phyloP scores from a whole-genome alignment of 2,797 vertebrate genomes.

The Brachyalestes nurse region DNA sequence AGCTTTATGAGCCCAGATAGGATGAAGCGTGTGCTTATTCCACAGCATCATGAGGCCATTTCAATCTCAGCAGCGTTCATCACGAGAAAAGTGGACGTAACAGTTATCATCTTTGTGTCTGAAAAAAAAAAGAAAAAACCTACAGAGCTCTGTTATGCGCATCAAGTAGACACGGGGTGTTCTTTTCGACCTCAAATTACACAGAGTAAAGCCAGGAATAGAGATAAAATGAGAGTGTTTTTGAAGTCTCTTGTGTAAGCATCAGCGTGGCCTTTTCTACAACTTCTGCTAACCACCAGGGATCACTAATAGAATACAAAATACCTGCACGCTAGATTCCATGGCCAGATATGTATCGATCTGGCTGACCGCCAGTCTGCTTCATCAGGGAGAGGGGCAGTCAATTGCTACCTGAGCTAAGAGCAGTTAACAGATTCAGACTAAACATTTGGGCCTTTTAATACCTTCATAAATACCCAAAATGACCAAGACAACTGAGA shows the following conservation, averaged over 20 bases:
- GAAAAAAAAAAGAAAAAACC: background rate
- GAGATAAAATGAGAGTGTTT: conserved; percentile 22
- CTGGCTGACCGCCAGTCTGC: conserved; percentile 57
- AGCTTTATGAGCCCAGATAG: background rate
- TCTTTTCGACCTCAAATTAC: conserved; percentile 47
- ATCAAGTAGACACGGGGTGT: conserved; percentile 1
- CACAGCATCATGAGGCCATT: conserved; percentile 33
- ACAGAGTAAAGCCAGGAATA: conserved; percentile 32
- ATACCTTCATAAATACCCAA: background rate
- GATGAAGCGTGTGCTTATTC: conserved; percentile 23
- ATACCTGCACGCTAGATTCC: conserved; percentile 67
- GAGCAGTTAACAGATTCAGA: conserved; percentile 19
- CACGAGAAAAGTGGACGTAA: conserved; percentile 25
- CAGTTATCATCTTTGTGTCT: conserved; percentile 15
- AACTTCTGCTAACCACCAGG: conserved; percentile 59
- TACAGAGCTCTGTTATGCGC: conserved; percentile 23
- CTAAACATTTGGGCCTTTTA: background rate
- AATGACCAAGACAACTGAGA: background rate
- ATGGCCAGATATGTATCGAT: conserved; percentile 70
- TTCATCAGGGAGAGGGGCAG: conserved; percentile 62
- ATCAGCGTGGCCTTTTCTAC: conserved; percentile 61
- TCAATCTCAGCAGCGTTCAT: conserved; percentile 42
- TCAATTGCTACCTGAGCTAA: conserved; percentile 63
- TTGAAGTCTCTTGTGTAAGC: conserved; percentile 58
- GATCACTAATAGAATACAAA: conserved; percentile 74